phyloP scores from a whole-genome alignment of 1,140 invertebrate species.

The Sycophaga agraensis region DNA sequence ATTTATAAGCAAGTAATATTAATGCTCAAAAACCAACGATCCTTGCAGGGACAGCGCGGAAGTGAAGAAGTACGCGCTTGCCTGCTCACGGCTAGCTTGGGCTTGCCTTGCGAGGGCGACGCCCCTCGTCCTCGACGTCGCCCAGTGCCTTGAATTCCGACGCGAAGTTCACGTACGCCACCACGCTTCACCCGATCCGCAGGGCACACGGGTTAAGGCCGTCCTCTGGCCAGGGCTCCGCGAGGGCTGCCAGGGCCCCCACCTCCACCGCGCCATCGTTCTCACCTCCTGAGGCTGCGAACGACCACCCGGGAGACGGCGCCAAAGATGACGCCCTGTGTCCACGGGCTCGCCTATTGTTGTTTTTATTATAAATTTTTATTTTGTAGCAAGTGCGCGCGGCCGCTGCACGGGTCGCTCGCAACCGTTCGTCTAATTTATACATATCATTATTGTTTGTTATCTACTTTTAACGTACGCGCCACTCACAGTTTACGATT shows the following conservation, averaged over 20 bases:
- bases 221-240: constrained; percentile 75
- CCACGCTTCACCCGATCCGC: constrained; percentile 62
- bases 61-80: constrained; percentile 65
- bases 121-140: constrained; percentile 43
- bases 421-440: too few relatives aligned
- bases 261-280: constrained; percentile 72
- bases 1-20: too few relatives aligned
- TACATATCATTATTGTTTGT: too few relatives aligned
- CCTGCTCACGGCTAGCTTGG: constrained; percentile 70
- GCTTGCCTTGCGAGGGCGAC: constrained; percentile 60
- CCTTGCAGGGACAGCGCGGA: constrained; percentile 54
- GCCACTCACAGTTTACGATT: too few relatives aligned
- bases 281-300: constrained; percentile 58
- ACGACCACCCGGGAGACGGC: too few relatives aligned
- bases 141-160: constrained; percentile 54
- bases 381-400: too few relatives aligned
- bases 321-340: too few relatives aligned
- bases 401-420: too few relatives aligned
- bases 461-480: too few relatives aligned
- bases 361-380: not conserved
- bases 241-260: constrained; percentile 64
- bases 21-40: not conserved
- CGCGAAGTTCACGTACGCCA: constrained; percentile 66
- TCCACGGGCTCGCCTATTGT: too few relatives aligned
- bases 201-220: constrained; percentile 62